phyloP scores from a whole-genome alignment of 2,888 invertebrate genomes.

The Drosophila mercatorum region DNA sequence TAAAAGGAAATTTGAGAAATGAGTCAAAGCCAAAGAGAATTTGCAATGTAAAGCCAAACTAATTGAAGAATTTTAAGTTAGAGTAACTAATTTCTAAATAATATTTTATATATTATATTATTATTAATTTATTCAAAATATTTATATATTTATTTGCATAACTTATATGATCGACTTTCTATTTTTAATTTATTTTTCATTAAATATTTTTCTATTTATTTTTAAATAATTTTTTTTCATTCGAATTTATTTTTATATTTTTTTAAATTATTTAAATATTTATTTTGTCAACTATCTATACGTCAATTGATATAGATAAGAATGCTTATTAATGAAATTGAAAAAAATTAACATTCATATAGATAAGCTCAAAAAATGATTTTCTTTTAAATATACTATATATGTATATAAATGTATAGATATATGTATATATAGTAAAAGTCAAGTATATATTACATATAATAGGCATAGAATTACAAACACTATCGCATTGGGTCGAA shows the following conservation, averaged over 20 bases:
- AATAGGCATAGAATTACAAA: constrained; percentile 54
- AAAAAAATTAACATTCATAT: too few species aligned
- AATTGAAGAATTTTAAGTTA: background rate
- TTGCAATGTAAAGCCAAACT: too few species aligned
- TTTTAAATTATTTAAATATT: too few species aligned
- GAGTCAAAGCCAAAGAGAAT: too few species aligned
- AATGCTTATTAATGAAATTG: too few species aligned
- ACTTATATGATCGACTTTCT: background rate
- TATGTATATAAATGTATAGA: background rate
- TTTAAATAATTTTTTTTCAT: background rate
- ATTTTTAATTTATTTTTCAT: background rate
- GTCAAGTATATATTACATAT: constrained; percentile 40
- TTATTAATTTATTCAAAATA: background rate
- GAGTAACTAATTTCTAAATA: background rate
- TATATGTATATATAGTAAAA: constrained; percentile 16
- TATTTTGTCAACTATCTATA: background rate
- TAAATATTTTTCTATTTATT: background rate
- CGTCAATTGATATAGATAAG: too few species aligned
- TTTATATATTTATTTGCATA: too few species aligned
- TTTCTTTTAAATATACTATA: too few species aligned
- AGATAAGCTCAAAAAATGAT: too few species aligned
- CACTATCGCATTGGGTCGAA: constrained; percentile 36
- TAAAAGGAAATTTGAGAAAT: too few species aligned
- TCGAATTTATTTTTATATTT: background rate
- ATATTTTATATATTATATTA: background rate